Evolutionary conservation across 2,888 invertebrate genomes (phyloP), one percentile per base, ranked within the genome.

Genomic region (Cheilosia vulpina): DNA sequence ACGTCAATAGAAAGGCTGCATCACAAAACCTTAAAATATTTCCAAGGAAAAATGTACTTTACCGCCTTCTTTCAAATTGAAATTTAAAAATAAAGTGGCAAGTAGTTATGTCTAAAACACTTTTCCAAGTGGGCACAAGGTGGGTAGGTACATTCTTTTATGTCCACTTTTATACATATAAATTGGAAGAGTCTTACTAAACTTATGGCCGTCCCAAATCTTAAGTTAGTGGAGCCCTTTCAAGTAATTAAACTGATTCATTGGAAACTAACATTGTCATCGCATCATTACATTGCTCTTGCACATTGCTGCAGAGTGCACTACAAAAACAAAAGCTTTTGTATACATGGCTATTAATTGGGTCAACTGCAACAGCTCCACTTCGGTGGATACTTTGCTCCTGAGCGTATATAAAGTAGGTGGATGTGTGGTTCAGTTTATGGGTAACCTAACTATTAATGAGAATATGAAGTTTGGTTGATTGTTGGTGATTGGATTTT

Each of bases 401-500:
- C 21, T 34, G 45, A 58, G 57, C 47, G 55, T 55, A 31, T 31
- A 43, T 17, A 66, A 66, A 52, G 31, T 47, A 63, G 24, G 2
- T 17, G 19, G 5, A 55, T n/a, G 15, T 57, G 55, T 58, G 58
- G 68, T 55, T 57, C 3, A 17, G n/a, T 34, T 58, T 69, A 45
- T 47, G 45, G 57, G 21, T 21, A 45, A 34, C 57, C 45, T 21
- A 45, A 34, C 57, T 34, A 69, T 41, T 55, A 43, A 55, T 19
- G 53, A 57, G 4, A 31, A 31, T 47, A 47, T 17, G 0, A 47
- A 19, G 17, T 47, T 34, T 43, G 19, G 41, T 57, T 34, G n/a
- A 34, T 47, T 34, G 21, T 21, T 11, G 43, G 34, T 57, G 47
- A 69, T 69, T 47, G 47, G 38, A 69, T 69, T 69, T 55, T 69